Evolutionary conservation across 2,888 invertebrate genomes (phyloP), one percentile per base, ranked within the genome.

Genomic region (Macaria liturata): DNA sequence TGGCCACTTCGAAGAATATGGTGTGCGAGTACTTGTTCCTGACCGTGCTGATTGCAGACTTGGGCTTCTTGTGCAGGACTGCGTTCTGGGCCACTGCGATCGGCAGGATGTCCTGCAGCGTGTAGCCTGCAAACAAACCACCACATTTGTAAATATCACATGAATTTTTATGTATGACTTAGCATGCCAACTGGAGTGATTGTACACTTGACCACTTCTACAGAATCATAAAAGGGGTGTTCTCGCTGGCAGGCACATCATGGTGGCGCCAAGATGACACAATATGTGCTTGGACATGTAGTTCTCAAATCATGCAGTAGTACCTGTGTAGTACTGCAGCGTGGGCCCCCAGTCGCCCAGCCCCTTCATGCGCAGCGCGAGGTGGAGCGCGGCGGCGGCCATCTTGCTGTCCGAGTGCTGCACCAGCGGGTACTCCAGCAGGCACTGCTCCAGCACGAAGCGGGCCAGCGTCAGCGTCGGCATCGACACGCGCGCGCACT

Each of bases 11-110:
- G 81, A 96, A 97, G 91, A 98, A 98, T 80, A 98, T 96, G 74
- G 95, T 95, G 87, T 99, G 98, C 3, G 97, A 97, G 84, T 99
- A 99, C 91, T 99, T 99, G 84, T 96, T 97, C 67, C 95, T 93
- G 54, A 98, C 96, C 37, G 98, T 98, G 89, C 95, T 95, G 68
- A 98, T 93, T 59, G 96, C 95, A 39, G 95, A 94, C 75, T 95
- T 95, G n/a, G 95, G 95, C 74, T 95, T 96, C 74, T 94, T 94
- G 75, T 95, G 95, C 2, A 98, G 90, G 59, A 95, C 94, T 39
- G 94, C 93, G 88, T 98, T 98, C 52, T 98, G 93, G 9, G 94
- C 85, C 30, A 94, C 79, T n/a, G 95, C 94, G 46, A 96, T 91
- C 32, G 94, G 94, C 47, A 94, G 93, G 73, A 98, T 94, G 8